Base-by-base conservation (phyloP, 2,797 vertebrate species). In the Limnodromus scolopaceus region DNA sequence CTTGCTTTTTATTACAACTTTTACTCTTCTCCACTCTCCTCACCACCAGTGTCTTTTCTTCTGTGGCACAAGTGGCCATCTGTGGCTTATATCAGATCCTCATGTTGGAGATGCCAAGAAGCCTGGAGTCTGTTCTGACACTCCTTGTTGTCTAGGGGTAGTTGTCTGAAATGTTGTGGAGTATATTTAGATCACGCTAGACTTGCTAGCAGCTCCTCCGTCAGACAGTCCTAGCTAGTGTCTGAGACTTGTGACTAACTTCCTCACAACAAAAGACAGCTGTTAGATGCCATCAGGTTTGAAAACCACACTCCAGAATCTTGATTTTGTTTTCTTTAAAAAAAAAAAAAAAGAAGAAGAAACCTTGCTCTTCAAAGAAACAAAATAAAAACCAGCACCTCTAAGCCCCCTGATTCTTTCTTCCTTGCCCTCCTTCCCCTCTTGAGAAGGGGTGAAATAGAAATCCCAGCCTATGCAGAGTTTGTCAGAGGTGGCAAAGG, bases 181-280 rank as follows among this genome's bases (percentile, higher is more conserved):
- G 64, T 84, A 68, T 82, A 89, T 78, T 93, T 92, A 92, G 61
- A 60, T 82, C 46, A 53, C 49, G 48, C 39, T 82, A 72, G 82
- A 87, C 53, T 85, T 90, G 34, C 14, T 87, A 84, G 68, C 74
- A 80, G 30, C 92, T 89, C 65, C 30, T 82, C 46, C 49, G 18
- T 89, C 45, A 93, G 74, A 60, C 58, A 75, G 75, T 57, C 41
- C 34, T 90, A 65, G 58, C 74, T 58, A 41, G 43, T 25, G 48
- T 71, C 72, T 94, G 77, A 93, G 53, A 74, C 89, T 92, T 92
- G 60, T 87, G 86, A 87, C 79, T 91, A 93, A 93, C 70, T 93
- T 95, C 83, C 90, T 92, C 69, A 68, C 74, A 87, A 92, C 75
- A 95, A 92, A 95, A 91, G 83, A 84, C 80, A 96, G 86, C 91